A percentile compares a stretch with the other conserved stretches of the same genome.
phyloP scores from a whole-genome alignment of 2,888 invertebrate genomes.

The Chrysodeixis includens region DNA sequence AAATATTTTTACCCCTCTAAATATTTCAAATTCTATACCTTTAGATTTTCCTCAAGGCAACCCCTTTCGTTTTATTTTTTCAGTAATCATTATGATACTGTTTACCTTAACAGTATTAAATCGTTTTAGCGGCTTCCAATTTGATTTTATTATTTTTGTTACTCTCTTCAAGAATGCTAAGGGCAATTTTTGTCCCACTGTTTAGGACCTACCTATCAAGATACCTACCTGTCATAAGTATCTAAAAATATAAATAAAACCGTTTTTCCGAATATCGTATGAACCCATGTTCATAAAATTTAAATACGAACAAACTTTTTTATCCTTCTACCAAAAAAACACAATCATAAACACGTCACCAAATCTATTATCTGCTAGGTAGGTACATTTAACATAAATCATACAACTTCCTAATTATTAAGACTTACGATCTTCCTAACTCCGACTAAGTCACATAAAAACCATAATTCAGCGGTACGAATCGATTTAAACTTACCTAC shows the following conservation, averaged over 20 bases:
- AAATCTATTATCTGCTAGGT: too few species aligned
- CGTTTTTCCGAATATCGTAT: too few species aligned
- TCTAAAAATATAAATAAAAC: too few species aligned
- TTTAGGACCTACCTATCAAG: background rate
- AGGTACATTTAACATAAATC: background rate
- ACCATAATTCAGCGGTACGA: slow-evolving; percentile 8
- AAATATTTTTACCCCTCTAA: background rate
- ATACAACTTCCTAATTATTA: background rate
- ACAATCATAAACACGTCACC: too few species aligned
- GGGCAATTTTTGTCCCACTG: background rate
- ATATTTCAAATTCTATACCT: slow-evolving; percentile 15
- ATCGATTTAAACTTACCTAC: slow-evolving; percentile 40
- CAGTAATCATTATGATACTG: slow-evolving; percentile 40
- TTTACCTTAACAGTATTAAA: slow-evolving; percentile 45
- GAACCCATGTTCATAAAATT: too few species aligned
- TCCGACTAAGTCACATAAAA: slow-evolving; percentile 1
- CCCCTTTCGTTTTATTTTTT: slow-evolving; percentile 41
- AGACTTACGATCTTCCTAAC: background rate
- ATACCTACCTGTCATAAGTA: background rate
- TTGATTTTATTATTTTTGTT: slow-evolving; percentile 39
- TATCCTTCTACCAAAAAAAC: too few species aligned
- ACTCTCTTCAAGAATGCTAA: background rate
- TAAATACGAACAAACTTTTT: too few species aligned
- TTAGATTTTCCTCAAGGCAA: slow-evolving; percentile 18
- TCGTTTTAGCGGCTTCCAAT: slow-evolving; percentile 28